These are phyloP conservation scores for Homalodisca vitripennis DNA, from an alignment of 1,140 invertebrate species.

Conservation along the genomic window DNA sequence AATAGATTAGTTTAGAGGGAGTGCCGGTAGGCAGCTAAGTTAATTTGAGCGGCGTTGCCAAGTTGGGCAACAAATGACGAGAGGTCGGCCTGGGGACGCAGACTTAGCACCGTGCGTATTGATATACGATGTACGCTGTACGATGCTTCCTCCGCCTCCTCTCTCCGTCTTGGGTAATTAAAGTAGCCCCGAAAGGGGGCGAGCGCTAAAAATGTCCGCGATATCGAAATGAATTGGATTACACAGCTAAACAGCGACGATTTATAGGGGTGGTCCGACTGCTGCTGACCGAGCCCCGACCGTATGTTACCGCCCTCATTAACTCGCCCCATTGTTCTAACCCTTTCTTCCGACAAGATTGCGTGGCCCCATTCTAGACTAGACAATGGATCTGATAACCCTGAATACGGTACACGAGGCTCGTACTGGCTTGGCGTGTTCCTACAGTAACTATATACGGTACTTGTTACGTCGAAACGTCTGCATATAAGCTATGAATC, in stretches of 20 bases:
- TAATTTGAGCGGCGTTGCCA: not conserved
- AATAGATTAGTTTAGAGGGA: not conserved
- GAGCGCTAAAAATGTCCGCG: conserved; percentile 1
- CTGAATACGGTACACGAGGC: no score
- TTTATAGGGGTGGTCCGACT: not conserved
- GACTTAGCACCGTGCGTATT: no score
- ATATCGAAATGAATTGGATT: conserved; percentile 15
- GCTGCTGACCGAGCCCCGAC: not conserved
- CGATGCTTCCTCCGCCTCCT: no score
- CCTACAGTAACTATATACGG: no score
- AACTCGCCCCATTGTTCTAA: conserved; percentile 1
- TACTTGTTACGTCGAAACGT: no score
- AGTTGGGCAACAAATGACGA: not conserved
- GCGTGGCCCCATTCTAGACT: not conserved
- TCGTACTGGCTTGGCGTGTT: no score
- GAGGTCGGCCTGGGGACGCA: not conserved
- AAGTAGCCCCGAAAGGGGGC: not conserved
- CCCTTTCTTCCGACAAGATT: conserved; percentile 15
- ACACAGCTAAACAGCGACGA: not conserved
- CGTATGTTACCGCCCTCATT: conserved; percentile 3
- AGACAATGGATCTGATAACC: conserved; percentile 12
- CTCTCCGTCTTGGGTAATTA: conserved; percentile 9
- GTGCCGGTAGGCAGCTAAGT: not conserved
- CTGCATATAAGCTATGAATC: no score
- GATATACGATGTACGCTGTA: no score